Evolutionary conservation across 2,888 invertebrate genomes (phyloP).

Genomic region (Drosophila lacicola): DNA sequence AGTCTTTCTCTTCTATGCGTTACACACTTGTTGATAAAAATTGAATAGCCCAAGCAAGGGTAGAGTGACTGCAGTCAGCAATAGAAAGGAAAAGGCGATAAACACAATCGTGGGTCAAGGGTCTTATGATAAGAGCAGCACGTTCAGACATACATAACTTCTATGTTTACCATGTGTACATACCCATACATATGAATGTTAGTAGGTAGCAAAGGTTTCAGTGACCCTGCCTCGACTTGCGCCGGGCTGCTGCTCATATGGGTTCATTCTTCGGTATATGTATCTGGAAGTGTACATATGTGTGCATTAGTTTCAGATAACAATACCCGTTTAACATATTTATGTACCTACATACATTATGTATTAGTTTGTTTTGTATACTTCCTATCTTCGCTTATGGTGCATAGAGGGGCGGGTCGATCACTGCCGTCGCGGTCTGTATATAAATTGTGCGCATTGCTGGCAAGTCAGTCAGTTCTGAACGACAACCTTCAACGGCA

Average conservation of each 20-base stretch:
- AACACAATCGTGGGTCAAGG: slow-evolving; percentile 42
- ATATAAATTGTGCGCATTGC: slow-evolving; percentile 56
- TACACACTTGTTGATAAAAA: too few relatives aligned
- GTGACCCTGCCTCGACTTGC: slow-evolving; percentile 27
- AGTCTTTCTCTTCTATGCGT: too few relatives aligned
- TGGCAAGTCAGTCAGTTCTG: slow-evolving; percentile 57
- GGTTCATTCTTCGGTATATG: background rate
- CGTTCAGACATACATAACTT: background rate
- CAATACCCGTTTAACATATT: slow-evolving; percentile 21
- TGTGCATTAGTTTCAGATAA: slow-evolving; percentile 35
- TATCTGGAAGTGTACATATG: slow-evolving; percentile 1
- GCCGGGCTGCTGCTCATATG: slow-evolving; percentile 15
- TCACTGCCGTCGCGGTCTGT: slow-evolving; percentile 34
- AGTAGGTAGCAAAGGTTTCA: slow-evolving; percentile 13
- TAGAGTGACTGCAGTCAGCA: slow-evolving; percentile 17
- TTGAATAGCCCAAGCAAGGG: too few relatives aligned
- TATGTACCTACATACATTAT: background rate
- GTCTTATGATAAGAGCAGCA: slow-evolving; percentile 33
- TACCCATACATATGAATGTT: background rate
- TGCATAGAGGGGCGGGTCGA: slow-evolving; percentile 12
- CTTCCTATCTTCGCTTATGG: slow-evolving; percentile 52
- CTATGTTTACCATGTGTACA: background rate
- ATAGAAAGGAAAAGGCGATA: slow-evolving; percentile 42
- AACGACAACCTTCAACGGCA: slow-evolving; percentile 46
- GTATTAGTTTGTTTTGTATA: slow-evolving; percentile 12